Conservation (phyloP, 2,797 vertebrate species). For the Octomys mimax region DNA sequence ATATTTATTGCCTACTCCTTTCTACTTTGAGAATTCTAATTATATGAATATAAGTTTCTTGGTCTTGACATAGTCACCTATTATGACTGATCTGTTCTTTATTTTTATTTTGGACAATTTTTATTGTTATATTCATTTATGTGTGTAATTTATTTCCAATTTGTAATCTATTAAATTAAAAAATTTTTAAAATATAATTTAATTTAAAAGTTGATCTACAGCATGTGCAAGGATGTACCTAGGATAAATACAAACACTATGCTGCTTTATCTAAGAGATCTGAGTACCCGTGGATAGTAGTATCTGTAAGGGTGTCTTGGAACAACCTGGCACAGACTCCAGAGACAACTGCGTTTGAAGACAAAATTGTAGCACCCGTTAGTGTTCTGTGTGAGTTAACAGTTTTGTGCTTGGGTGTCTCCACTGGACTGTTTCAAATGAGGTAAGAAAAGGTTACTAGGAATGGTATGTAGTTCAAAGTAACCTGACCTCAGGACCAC, state of each 20-base stretch:
- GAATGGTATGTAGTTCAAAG: background rate
- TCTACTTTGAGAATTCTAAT: too few species aligned
- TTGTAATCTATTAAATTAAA: too few species aligned
- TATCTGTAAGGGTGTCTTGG: background rate
- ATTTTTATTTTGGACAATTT: too few species aligned
- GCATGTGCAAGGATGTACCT: too few species aligned
- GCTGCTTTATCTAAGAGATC: background rate
- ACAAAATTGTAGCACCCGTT: background rate
- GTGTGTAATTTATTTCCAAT: too few species aligned
- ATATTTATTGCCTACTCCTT: too few species aligned
- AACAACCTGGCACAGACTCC: background rate
- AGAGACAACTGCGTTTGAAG: background rate
- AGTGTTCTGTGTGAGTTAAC: background rate
- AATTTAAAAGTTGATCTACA: background rate
- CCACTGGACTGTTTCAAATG: constrained; percentile 2
- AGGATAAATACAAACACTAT: background rate
- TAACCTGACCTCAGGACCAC: background rate
- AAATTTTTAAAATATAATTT: too few species aligned
- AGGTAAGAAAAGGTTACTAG: background rate
- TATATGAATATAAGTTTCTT: too few species aligned
- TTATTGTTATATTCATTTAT: too few species aligned
- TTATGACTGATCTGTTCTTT: too few species aligned
- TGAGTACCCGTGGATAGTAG: background rate
- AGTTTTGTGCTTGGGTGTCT: background rate
- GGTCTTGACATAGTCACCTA: too few species aligned